phyloP scores from a whole-genome alignment of 37 sponge, comb jelly and placozoan species.

The Beroe forskalii region DNA sequence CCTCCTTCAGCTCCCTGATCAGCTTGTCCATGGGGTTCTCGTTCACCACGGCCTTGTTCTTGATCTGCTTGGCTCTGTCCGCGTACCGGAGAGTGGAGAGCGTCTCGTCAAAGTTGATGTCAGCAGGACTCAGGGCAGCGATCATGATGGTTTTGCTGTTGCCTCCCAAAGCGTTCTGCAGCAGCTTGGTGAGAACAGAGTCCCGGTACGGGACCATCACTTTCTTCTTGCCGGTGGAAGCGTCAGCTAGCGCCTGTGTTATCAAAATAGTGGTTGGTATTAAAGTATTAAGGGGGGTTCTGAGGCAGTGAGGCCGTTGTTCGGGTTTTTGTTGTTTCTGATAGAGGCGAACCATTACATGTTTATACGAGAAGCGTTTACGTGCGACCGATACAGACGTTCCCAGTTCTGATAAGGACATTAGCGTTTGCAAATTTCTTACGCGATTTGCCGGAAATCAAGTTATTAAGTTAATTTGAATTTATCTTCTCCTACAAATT shows the following conservation, averaged over 20 bases:
- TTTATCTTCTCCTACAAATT: not conserved
- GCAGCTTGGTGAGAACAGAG: slow-evolving; percentile 67
- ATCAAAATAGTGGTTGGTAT: no score
- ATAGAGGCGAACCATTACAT: not conserved
- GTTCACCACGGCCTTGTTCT: slow-evolving; percentile 68
- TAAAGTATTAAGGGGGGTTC: no score
- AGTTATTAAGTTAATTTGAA: no score
- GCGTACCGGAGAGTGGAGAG: slow-evolving; percentile 68
- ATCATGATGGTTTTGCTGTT: slow-evolving; percentile 72
- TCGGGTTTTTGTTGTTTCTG: no score
- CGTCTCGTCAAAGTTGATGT: slow-evolving; percentile 70
- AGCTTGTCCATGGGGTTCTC: slow-evolving; percentile 69
- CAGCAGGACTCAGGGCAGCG: slow-evolving; percentile 70
- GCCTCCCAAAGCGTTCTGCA: slow-evolving; percentile 69
- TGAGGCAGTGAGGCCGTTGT: no score
- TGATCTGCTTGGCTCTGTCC: slow-evolving; percentile 69
- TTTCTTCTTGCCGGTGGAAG: slow-evolving; percentile 67
- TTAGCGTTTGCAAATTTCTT: no score
- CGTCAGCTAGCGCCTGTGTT: slow-evolving; percentile 66
- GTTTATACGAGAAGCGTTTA: no score
- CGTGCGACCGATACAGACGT: no score
- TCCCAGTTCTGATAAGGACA: no score
- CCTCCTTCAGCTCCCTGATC: slow-evolving; percentile 67
- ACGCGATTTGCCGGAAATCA: no score
- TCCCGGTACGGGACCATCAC: slow-evolving; percentile 68